Evolutionary conservation across 2,797 vertebrate genomes (phyloP).

Genomic region (Alca torda): DNA sequence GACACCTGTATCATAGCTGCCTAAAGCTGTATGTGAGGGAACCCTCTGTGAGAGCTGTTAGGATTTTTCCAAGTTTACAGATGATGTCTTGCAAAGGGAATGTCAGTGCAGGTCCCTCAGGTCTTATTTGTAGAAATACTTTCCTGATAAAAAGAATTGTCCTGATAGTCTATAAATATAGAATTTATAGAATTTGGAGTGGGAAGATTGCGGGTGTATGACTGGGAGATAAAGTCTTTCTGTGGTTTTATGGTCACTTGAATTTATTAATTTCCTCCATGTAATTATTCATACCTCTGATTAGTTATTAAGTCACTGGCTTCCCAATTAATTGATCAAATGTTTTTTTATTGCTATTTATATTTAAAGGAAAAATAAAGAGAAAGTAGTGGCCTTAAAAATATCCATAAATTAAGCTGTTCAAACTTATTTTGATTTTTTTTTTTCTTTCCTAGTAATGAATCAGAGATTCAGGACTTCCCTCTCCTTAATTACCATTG

Average conservation of each 20-base stretch:
- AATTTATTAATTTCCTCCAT: background rate
- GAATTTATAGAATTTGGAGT: background rate
- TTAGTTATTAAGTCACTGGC: background rate
- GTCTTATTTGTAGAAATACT: background rate
- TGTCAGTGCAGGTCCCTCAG: background rate
- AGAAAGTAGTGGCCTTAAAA: background rate
- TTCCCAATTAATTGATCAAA: background rate
- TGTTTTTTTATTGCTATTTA: background rate
- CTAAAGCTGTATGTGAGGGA: background rate
- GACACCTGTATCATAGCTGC: background rate
- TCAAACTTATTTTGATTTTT: background rate
- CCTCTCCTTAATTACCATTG: background rate
- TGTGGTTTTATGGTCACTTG: background rate
- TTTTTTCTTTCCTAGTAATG: background rate
- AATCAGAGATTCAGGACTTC: background rate
- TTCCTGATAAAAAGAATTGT: background rate
- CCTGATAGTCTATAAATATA: background rate
- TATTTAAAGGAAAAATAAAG: background rate
- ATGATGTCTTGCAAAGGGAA: background rate
- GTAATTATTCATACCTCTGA: background rate
- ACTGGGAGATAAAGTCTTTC: background rate
- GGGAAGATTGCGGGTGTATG: background rate
- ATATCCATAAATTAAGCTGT: background rate
- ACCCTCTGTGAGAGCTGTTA: background rate
- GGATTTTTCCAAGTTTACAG: background rate